A percentile compares a stretch with the other conserved stretches of the same genome.
Conservation (phyloP, 2,797 vertebrate genomes). For the Cuculus canorus region DNA sequence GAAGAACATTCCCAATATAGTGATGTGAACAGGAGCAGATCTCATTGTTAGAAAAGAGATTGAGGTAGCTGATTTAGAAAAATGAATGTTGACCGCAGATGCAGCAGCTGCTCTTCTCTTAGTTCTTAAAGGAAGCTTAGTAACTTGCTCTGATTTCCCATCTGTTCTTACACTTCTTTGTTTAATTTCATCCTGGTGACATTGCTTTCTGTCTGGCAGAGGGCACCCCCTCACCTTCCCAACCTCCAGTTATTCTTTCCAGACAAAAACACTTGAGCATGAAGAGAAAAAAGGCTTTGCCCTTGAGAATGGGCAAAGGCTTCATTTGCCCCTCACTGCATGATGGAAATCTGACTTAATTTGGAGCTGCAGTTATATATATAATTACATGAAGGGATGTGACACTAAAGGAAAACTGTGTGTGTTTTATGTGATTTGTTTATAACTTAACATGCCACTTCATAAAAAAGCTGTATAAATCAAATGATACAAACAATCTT, state of each 20-base stretch:
- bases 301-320: background rate
- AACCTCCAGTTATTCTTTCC: background rate
- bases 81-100: background rate
- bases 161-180: background rate
- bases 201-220: background rate
- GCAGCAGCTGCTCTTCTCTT: background rate
- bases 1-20: background rate
- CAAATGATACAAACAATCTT: constrained; percentile 37
- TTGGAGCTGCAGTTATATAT: background rate
- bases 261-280: constrained; percentile 1
- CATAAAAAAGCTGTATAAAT: constrained; percentile 56
- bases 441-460: constrained; percentile 45
- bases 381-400: background rate
- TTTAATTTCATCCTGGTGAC: background rate
- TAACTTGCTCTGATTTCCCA: background rate
- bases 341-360: constrained; percentile 10
- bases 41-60: background rate
- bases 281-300: background rate
- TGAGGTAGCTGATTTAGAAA: background rate
- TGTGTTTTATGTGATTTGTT: constrained; percentile 31
- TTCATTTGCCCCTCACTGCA: background rate
- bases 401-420: background rate
- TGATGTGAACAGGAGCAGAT: background rate
- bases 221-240: constrained; percentile 27
- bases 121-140: background rate